Percentiles rank a stretch among this genome's conserved stretches.
Evolutionary conservation across 2,797 vertebrate species (phyloP).

Genomic region (Eulemur coronatus): DNA sequence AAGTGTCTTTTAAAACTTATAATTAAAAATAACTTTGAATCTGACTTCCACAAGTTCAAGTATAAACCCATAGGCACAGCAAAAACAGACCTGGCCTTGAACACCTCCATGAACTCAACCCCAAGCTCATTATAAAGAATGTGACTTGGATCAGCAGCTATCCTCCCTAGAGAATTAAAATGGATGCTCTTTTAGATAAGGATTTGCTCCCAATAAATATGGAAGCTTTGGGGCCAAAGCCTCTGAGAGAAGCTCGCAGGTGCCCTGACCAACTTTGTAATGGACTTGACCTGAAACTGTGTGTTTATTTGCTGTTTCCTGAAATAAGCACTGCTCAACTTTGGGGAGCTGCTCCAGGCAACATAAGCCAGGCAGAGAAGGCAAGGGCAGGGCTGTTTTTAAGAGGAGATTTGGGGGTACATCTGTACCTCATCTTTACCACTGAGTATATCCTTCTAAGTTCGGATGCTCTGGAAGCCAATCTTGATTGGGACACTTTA

Average conservation of each 20-base stretch:
- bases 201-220: conserved; percentile 49
- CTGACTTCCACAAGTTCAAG: conserved; percentile 50
- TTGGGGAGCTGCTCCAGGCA: conserved; percentile 71
- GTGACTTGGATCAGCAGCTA: conserved; percentile 50
- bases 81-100: conserved; percentile 20
- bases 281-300: conserved; percentile 79
- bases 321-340: conserved; percentile 79
- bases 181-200: conserved; percentile 24
- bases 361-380: conserved; percentile 66
- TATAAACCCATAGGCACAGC: background rate
- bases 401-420: conserved; percentile 56
- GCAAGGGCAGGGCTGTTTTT: conserved; percentile 68
- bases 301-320: conserved; percentile 77
- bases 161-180: conserved; percentile 51
- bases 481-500: conserved; percentile 82
- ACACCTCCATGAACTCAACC: conserved; percentile 50
- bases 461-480: conserved; percentile 80
- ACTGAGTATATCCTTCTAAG: conserved; percentile 75
- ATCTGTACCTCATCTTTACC: conserved; percentile 70
- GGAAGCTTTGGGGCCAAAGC: conserved; percentile 23
- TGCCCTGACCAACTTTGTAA: conserved; percentile 69
- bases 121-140: conserved; percentile 52
- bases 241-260: conserved; percentile 41
- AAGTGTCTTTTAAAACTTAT: conserved; percentile 47
- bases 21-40: conserved; percentile 70